phyloP scores from a whole-genome alignment of 2,888 invertebrate genomes.

The Folsomia candida region DNA sequence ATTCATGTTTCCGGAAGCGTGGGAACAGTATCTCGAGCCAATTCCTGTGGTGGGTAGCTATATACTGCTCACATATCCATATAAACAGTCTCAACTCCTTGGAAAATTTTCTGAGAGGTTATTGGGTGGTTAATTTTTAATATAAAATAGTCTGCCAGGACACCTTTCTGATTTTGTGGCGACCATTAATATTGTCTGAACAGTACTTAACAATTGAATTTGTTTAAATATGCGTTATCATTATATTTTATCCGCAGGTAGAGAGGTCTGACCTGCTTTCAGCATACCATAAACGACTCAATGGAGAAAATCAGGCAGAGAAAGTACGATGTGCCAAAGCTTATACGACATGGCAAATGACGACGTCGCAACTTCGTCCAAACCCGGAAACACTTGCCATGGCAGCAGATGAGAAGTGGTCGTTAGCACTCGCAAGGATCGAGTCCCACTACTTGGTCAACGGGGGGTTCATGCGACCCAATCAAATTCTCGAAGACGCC shows the following conservation, averaged over 20 bases:
- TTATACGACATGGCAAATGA: conserved; percentile 37
- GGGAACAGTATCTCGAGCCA: conserved; percentile 32
- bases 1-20: conserved; percentile 31
- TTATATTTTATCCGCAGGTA: neutral
- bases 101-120: no score
- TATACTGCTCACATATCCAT: no score
- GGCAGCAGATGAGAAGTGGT: conserved; percentile 23
- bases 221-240: no score
- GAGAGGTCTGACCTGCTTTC: conserved; percentile 28
- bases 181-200: no score
- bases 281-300: conserved; percentile 32
- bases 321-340: conserved; percentile 22
- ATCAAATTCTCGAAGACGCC: conserved; percentile 29
- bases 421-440: conserved; percentile 30
- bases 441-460: conserved; percentile 40
- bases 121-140: no score
- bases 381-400: conserved; percentile 30
- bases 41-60: conserved; percentile 27
- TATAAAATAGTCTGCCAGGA: no score
- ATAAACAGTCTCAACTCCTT: no score
- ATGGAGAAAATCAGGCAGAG: conserved; percentile 27
- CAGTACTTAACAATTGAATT: no score
- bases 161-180: no score
- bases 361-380: conserved; percentile 28
- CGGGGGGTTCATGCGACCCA: conserved; percentile 17